Percentiles rank a stretch among this genome's conserved stretches.
phyloP scores from a whole-genome alignment of 2,888 invertebrate species.

The Drosophila mimica region DNA sequence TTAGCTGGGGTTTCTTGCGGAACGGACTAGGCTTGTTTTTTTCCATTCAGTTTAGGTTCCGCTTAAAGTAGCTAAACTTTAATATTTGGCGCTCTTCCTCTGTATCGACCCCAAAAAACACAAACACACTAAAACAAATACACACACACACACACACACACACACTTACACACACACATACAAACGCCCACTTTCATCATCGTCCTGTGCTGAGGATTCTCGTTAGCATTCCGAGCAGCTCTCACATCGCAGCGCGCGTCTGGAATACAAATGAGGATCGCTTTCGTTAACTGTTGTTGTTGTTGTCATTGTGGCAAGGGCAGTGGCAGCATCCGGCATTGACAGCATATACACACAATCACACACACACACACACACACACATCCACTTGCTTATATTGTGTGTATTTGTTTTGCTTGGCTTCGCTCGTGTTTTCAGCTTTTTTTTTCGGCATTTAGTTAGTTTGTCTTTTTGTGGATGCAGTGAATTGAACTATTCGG shows the following conservation, averaged over 20 bases:
- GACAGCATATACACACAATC: slow-evolving; percentile 55
- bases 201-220: slow-evolving; percentile 57
- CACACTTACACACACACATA: background rate
- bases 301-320: slow-evolving; percentile 54
- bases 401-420: slow-evolving; percentile 56
- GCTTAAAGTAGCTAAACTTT: slow-evolving; percentile 49
- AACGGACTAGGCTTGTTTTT: background rate
- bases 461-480: slow-evolving; percentile 28
- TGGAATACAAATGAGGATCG: slow-evolving; percentile 84
- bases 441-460: slow-evolving; percentile 46
- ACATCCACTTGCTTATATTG: slow-evolving; percentile 34
- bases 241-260: slow-evolving; percentile 79
- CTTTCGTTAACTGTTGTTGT: slow-evolving; percentile 60
- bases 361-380: slow-evolving; percentile 34
- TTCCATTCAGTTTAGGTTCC: background rate
- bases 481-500: slow-evolving; percentile 17
- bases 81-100: slow-evolving; percentile 61
- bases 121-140: slow-evolving; percentile 29
- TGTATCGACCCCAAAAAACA: slow-evolving; percentile 62
- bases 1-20: slow-evolving; percentile 44
- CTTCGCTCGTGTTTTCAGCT: slow-evolving; percentile 38
- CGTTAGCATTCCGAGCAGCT: slow-evolving; percentile 70
- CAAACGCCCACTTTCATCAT: slow-evolving; percentile 75
- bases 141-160: slow-evolving; percentile 19
- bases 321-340: slow-evolving; percentile 76